phyloP scores from a whole-genome alignment of 2,113 vertebrate genomes.

The Gavialis gangeticus region DNA sequence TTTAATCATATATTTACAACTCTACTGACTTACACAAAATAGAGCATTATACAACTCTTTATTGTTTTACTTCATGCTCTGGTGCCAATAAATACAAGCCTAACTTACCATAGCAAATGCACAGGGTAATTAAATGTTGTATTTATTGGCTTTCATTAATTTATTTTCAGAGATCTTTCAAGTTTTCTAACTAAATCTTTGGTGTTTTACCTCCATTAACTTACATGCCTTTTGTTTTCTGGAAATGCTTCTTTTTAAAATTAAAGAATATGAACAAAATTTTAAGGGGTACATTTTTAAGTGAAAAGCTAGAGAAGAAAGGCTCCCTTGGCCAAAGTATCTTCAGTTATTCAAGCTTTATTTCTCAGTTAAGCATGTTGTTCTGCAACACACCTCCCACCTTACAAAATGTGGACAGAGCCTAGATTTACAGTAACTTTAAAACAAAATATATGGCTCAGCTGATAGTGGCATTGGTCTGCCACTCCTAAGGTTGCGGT shows the following conservation, averaged over 20 bases:
- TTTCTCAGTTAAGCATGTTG: neutral
- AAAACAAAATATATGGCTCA: neutral
- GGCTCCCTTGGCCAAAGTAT: neutral
- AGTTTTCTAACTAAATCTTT: conserved; percentile 17
- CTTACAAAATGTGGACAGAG: neutral
- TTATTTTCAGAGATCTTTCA: conserved; percentile 10
- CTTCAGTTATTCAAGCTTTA: neutral
- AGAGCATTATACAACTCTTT: conserved; percentile 41
- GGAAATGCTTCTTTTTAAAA: neutral
- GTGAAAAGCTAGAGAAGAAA: neutral
- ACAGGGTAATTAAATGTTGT: conserved; percentile 50
- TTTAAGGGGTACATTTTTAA: neutral
- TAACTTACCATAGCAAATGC: conserved; percentile 50
- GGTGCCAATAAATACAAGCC: conserved; percentile 35
- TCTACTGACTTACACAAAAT: conserved; percentile 17
- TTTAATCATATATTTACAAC: conserved; percentile 56
- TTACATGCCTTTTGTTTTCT: neutral
- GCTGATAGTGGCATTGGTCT: no score
- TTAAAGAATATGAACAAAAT: neutral
- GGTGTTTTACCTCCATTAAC: neutral
- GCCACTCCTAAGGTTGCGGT: no score
- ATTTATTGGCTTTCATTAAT: conserved; percentile 52
- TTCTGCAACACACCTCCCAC: neutral
- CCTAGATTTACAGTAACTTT: neutral
- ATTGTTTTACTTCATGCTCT: conserved; percentile 54